Evolutionary conservation across 2,888 invertebrate species (phyloP), one percentile per base, ranked within the genome.

Genomic region (Phanerotoma sp.): DNA sequence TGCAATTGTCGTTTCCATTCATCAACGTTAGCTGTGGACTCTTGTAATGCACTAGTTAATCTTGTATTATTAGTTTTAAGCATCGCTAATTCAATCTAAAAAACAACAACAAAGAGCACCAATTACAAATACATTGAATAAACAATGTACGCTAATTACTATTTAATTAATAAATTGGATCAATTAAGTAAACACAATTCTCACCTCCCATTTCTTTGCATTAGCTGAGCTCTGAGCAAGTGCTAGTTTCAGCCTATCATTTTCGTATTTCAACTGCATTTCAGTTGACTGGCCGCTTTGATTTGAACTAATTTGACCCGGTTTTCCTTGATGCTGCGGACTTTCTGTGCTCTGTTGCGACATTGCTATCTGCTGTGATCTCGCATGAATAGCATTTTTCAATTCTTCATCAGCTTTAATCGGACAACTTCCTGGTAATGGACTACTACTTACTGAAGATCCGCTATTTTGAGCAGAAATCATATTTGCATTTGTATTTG

Each of bases 1-100:
- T 96, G 96, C 67, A 97, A 82, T 77, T 97, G 96, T 60, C 95
- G 85, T 78, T 97, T 97, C 97, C 97, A 97, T 79, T 97, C 96
- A 74, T 97, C 97, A 22, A 97, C 97, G 78, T 97, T 97, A 55
- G 96, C 93, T 28, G 96, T 96, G 72, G 94, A 95, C 70, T 90
- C 89, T 79, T 97, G 96, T 54, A 97, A 83, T 15, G 97, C 96
- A 67, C 94, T 93, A 5, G 97, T 97, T 71, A 98, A 82, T 62
- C 96, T 86, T 30, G 93, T 87, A 78, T 97, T 98, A 80, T 96
- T 97, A 74, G 92, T 96, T 81, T 97, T 97, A 64, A 98, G 81
- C 2, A 96, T 96, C 44, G 93, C 90, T 65, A 98, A 81, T 79
- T 98, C 97, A 37, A 96, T 89, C 77, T 77, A 49, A 46, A 42